Conservation (phyloP, 2,113 vertebrate species). For the Crotalus helleri region DNA sequence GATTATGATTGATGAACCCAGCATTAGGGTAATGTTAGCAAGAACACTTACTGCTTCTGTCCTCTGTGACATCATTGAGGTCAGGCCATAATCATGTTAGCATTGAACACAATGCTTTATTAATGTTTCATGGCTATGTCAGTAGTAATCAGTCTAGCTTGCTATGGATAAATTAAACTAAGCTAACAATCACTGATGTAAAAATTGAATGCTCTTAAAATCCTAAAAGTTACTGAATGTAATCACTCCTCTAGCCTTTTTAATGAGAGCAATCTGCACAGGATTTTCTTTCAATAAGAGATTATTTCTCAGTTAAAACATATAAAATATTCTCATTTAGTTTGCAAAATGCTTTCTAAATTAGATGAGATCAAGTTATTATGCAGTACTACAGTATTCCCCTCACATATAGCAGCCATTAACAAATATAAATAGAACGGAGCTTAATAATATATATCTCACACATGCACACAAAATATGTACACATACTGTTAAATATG, state of each 20-base stretch:
- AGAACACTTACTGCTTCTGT: conserved; percentile 77
- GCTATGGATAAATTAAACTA: conserved; percentile 63
- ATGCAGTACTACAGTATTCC: background rate
- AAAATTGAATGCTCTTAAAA: conserved; percentile 42
- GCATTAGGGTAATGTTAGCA: conserved; percentile 84
- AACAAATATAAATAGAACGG: background rate
- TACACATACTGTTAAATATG: background rate
- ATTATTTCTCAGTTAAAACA: conserved; percentile 13
- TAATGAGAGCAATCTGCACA: conserved; percentile 48
- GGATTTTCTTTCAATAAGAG: conserved; percentile 36
- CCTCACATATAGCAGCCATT: conserved; percentile 26
- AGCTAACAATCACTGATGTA: conserved; percentile 45
- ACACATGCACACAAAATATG: background rate
- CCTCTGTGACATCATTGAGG: conserved; percentile 78
- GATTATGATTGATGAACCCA: conserved; percentile 86
- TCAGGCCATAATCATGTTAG: conserved; percentile 83
- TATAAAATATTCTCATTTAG: background rate
- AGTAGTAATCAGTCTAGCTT: conserved; percentile 62
- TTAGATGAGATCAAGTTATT: conserved; percentile 6
- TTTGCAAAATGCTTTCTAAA: conserved; percentile 2
- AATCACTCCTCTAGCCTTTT: conserved; percentile 39
- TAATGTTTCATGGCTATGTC: conserved; percentile 83
- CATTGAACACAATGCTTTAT: conserved; percentile 80
- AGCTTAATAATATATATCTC: conserved; percentile 21
- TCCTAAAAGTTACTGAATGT: conserved; percentile 37